A percentile compares a stretch with the other conserved stretches of the same genome.
Evolutionary conservation across 37 sponge, comb jelly and placozoan species (phyloP).

Genomic region (Lycopodina hypogea): DNA sequence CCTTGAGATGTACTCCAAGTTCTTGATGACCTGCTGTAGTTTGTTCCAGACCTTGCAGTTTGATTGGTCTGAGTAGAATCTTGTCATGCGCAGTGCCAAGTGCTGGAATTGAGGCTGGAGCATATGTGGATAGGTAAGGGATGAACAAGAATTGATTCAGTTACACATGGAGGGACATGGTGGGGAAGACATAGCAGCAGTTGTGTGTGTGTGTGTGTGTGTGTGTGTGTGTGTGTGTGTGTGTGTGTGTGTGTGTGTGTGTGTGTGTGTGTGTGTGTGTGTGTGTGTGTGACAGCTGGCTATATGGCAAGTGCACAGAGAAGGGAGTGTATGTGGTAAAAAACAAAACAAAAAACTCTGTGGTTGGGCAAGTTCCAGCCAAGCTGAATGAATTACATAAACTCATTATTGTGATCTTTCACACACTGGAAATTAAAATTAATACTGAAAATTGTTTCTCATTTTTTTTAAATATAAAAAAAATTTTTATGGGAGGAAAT

Average conservation of each 20-base stretch:
- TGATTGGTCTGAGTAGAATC: slow-evolving; percentile 60
- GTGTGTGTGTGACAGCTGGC: no score
- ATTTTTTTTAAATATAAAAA: no score
- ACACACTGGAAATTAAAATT: neutral
- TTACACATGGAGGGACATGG: neutral
- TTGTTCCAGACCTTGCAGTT: slow-evolving; percentile 55
- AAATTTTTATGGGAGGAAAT: no score
- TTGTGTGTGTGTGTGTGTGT: neutral
- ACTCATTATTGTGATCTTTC: neutral
- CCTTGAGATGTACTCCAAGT: slow-evolving; percentile 46
- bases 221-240: slow-evolving; percentile 3
- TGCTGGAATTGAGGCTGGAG: slow-evolving; percentile 72
- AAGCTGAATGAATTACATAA: neutral
- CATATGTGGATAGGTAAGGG: neutral
- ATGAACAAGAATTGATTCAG: neutral
- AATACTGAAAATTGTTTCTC: no score
- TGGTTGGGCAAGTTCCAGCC: neutral
- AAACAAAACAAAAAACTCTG: neutral
- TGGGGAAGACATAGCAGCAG: neutral
- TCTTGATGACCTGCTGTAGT: slow-evolving; percentile 50
- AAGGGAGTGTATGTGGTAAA: no score
- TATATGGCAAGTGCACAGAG: no score
- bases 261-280: no score
- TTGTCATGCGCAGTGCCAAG: slow-evolving; percentile 74
- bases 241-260: no score